Evolutionary conservation across 2,113 vertebrate species (phyloP), one percentile per base, ranked within the genome.

Genomic region (Gambusia affinis): DNA sequence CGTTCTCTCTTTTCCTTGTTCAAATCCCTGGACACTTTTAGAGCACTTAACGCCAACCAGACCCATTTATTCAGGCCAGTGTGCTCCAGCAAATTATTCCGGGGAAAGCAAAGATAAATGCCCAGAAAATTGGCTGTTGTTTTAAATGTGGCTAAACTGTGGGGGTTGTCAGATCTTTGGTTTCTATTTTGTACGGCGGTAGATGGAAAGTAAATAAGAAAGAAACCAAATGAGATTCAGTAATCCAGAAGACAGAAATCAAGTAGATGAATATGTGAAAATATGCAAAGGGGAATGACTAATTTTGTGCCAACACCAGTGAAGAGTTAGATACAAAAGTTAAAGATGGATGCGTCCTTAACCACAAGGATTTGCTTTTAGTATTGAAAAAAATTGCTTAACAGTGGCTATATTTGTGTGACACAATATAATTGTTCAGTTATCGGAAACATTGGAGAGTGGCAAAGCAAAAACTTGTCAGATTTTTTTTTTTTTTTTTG

Each of bases 91-190:
- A 93, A 94, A 94, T 93, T 91, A 93, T 90, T 92, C 87, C 84
- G 91, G 89, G 93, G 84, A 92, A 94, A 93, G 93, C 72, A 79
- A 76, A 93, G 86, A 93, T 88, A 93, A 92, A 95, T 91, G 92
- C 86, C 67, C 74, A 8, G 85, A 88, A 89, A 88, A 93, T 90
- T 84, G 92, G 84, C 91, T 73, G 78, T 66, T 72, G 64, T 44
- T 89, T 80, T 80, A 0, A 60, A 70, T 70, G 77, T 72, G 67
- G 75, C 69, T 77, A 77, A 28, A 27, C n/a, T 1, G 47, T 0
- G 39, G 64, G 73, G 42, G 54, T 31, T 66, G 61, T 4, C 8
- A 19, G 51, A 75, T 35, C 73, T 78, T 76, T 31, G 64, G 60
- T 64, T 77, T 79, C 10, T 68, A 72, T 87, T 71, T 78, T 77